Evolutionary conservation across 2,888 invertebrate genomes (phyloP).

Genomic region (Steinernema hermaphroditum): DNA sequence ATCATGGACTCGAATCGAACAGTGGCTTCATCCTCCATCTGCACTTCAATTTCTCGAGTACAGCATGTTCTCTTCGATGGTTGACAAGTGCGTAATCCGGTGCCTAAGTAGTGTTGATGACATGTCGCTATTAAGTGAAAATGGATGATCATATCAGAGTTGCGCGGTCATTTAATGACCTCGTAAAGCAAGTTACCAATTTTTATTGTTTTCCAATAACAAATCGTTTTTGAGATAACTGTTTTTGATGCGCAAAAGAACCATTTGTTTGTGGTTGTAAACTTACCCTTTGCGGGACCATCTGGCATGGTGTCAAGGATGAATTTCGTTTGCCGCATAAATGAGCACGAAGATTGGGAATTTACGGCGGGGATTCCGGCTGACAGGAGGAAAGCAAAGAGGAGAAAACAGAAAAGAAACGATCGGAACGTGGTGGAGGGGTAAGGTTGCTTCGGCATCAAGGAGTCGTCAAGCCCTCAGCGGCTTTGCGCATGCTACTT

Average conservation of each 20-base stretch:
- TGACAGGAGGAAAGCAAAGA: not conserved
- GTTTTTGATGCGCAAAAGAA: not conserved
- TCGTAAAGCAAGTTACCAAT: not conserved
- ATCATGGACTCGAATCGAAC: constrained; percentile 27
- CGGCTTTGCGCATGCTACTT: not conserved
- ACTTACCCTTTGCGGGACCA: constrained; percentile 35
- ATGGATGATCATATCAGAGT: not conserved
- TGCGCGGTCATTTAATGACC: constrained; percentile 23
- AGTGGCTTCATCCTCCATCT: constrained; percentile 36
- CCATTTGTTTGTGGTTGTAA: constrained; percentile 11
- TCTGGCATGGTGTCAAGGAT: constrained; percentile 35
- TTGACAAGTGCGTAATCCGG: constrained; percentile 29
- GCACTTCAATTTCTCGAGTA: constrained; percentile 40
- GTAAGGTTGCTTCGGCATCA: not conserved
- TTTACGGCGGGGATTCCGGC: constrained; percentile 1
- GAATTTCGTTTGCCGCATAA: constrained; percentile 38
- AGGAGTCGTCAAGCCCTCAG: not conserved
- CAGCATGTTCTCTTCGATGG: constrained; percentile 41
- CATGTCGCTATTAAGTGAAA: not conserved
- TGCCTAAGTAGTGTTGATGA: not conserved
- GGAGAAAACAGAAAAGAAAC: not conserved
- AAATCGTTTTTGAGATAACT: not conserved
- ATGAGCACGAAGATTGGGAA: constrained; percentile 38
- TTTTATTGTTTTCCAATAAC: constrained; percentile 22
- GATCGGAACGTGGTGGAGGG: not conserved